These are phyloP conservation scores for Apogon talboti DNA, from an alignment of 2,797 vertebrate species.

Conservation along the genomic window DNA sequence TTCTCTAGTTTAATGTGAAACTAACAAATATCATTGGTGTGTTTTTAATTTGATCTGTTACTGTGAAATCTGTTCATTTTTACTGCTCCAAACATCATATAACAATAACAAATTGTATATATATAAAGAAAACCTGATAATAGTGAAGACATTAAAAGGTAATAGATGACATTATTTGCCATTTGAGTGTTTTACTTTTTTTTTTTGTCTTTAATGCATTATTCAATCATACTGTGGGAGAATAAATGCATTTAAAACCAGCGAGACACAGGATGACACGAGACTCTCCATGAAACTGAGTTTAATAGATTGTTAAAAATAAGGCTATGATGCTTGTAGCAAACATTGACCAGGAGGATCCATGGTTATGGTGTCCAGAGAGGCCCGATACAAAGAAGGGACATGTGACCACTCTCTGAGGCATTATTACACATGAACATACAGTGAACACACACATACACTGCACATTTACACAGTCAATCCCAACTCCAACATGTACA, in stretches of 20 bases:
- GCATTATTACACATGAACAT: conserved; percentile 40
- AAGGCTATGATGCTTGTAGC: conserved; percentile 84
- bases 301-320: conserved; percentile 87
- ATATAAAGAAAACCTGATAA: no score
- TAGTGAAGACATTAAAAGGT: no score
- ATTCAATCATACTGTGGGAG: no score
- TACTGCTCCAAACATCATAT: no score
- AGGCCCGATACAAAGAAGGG: conserved; percentile 13
- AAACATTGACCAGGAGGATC: conserved; percentile 71
- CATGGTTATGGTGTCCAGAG: conserved; percentile 57
- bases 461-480: conserved; percentile 42
- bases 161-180: no score
- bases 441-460: conserved; percentile 49
- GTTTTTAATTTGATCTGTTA: no score
- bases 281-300: conserved; percentile 78
- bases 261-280: conserved; percentile 35
- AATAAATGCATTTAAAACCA: not conserved
- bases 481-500: conserved; percentile 43
- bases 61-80: no score
- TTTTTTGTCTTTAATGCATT: no score
- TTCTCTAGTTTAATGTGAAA: no score
- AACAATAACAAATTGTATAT: no score
- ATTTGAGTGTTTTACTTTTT: no score
- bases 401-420: conserved; percentile 45
- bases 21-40: no score